A percentile compares a stretch with the other conserved stretches of the same genome.
Conservation (phyloP, 2,888 invertebrate species). For the Neoaliturus tenellus region DNA sequence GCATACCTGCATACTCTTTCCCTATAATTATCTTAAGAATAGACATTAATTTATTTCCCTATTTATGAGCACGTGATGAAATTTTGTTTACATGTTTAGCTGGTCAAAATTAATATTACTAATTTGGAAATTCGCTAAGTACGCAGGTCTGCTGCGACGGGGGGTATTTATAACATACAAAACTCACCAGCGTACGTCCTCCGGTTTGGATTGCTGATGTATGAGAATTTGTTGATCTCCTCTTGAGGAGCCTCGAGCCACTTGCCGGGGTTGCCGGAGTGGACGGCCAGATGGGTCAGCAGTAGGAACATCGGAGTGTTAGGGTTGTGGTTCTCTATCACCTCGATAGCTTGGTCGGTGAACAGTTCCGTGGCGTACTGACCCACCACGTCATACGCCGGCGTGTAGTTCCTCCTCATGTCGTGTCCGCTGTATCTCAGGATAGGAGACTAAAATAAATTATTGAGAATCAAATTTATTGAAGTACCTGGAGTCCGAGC, state of each 20-base stretch:
- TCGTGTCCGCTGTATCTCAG: conserved; percentile 70
- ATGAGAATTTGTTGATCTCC: conserved; percentile 80
- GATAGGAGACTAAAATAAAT: not conserved
- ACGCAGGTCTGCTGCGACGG: too few relatives aligned
- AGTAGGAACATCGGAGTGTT: conserved; percentile 74
- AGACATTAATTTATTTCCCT: too few relatives aligned
- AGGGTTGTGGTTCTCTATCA: conserved; percentile 71
- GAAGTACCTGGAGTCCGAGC: not conserved
- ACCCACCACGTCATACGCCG: conserved; percentile 70
- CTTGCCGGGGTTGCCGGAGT: conserved; percentile 72
- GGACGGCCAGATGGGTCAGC: conserved; percentile 75
- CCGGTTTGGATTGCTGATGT: conserved; percentile 81
- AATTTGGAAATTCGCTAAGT: too few relatives aligned
- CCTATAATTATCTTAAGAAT: too few relatives aligned
- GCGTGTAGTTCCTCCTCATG: conserved; percentile 71
- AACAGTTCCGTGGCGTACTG: conserved; percentile 74
- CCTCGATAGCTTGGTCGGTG: conserved; percentile 72
- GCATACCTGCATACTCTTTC: too few relatives aligned
- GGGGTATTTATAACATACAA: too few relatives aligned
- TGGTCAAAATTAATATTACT: too few relatives aligned
- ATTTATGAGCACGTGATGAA: too few relatives aligned
- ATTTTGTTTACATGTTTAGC: too few relatives aligned
- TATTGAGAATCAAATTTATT: too few relatives aligned
- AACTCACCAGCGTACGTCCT: conserved; percentile 82
- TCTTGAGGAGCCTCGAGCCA: conserved; percentile 76